Evolutionary conservation across 2,797 vertebrate species (phyloP).

Genomic region (Limosa lapponica): DNA sequence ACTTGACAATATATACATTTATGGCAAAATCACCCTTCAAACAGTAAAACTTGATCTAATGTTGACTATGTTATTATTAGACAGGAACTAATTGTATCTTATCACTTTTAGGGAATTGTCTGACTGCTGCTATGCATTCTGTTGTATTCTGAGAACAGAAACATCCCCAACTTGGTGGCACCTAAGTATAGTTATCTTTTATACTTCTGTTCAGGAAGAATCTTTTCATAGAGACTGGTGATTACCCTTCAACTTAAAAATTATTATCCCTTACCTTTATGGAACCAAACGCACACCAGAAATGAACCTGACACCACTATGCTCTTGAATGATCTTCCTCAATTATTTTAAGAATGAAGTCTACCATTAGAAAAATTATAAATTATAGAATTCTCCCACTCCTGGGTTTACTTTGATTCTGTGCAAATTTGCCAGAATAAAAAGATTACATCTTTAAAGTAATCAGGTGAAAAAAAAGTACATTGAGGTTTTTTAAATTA

Average conservation of each 20-base stretch:
- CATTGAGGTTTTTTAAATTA: slow-evolving; percentile 63
- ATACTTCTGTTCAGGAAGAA: background rate
- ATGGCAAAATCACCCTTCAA: background rate
- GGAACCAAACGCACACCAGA: background rate
- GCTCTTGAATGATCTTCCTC: slow-evolving; percentile 19
- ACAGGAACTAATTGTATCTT: background rate
- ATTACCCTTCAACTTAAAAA: slow-evolving; percentile 52
- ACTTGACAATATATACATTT: background rate
- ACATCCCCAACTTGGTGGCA: background rate
- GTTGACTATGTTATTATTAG: background rate
- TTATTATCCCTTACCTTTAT: slow-evolving; percentile 9
- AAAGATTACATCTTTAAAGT: slow-evolving; percentile 32
- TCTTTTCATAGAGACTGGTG: background rate
- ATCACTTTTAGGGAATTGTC: background rate
- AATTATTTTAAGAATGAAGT: slow-evolving; percentile 50
- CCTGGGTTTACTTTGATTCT: slow-evolving; percentile 45
- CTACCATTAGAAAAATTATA: slow-evolving; percentile 10
- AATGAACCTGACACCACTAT: slow-evolving; percentile 35
- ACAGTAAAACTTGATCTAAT: background rate
- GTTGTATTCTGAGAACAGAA: background rate
- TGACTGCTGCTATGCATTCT: background rate
- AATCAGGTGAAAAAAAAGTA: slow-evolving; percentile 37
- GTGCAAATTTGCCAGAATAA: slow-evolving; percentile 44
- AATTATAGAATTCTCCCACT: slow-evolving; percentile 29
- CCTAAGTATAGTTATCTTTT: slow-evolving; percentile 4